phyloP scores from a whole-genome alignment of 2,888 invertebrate genomes.

The Brachypalpus laphriformis region DNA sequence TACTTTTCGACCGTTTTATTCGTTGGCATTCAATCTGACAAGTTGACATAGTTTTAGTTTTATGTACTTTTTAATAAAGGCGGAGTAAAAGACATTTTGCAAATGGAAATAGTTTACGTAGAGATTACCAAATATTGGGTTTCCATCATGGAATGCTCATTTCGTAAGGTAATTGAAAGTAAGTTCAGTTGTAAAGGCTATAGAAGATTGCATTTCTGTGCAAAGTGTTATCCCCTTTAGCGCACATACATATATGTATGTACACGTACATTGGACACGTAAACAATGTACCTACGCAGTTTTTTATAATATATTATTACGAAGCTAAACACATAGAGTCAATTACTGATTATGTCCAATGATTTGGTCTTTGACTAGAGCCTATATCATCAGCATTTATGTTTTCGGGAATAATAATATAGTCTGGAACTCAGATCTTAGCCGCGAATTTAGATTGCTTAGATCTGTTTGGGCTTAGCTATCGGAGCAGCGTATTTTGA shows the following conservation, averaged over 20 bases:
- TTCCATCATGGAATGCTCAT: constrained; percentile 34
- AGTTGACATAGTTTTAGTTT: constrained; percentile 31
- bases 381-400: too few species aligned
- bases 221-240: neutral
- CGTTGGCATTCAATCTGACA: constrained; percentile 35
- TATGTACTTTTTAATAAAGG: too few species aligned
- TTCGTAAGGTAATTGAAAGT: constrained; percentile 43
- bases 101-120: constrained; percentile 45
- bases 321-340: too few species aligned
- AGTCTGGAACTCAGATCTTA: too few species aligned
- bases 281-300: neutral
- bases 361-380: too few species aligned
- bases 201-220: neutral
- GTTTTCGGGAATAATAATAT: too few species aligned
- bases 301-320: too few species aligned
- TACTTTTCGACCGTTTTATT: constrained; percentile 21
- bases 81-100: neutral
- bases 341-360: too few species aligned
- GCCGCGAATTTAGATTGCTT: too few species aligned
- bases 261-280: neutral
- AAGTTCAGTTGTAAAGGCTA: neutral
- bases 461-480: too few species aligned
- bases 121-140: constrained; percentile 43
- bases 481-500: too few species aligned
- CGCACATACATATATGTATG: too few species aligned